A percentile compares a stretch with the other conserved stretches of the same genome.
These are phyloP conservation scores for Bombus confusus DNA, from an alignment of 1,140 invertebrate genomes.

Conservation along the genomic window DNA sequence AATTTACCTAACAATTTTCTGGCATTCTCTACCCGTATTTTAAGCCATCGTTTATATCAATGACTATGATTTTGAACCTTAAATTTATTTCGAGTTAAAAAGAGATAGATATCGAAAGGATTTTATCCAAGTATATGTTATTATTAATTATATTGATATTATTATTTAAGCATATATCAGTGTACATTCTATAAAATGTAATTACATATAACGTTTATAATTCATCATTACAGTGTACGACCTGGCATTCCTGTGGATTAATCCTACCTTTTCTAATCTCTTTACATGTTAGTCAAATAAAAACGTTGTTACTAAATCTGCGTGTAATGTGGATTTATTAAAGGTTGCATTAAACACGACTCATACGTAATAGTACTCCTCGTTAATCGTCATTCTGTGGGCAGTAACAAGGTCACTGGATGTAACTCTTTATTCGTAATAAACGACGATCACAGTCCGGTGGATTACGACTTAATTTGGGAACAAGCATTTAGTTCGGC, in stretches of 20 bases:
- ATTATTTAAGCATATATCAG: not conserved
- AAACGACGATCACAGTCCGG: constrained; percentile 57
- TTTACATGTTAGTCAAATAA: not conserved
- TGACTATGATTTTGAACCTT: not conserved
- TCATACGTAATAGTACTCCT: constrained; percentile 60
- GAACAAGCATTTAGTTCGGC: constrained; percentile 41
- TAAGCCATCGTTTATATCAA: not conserved
- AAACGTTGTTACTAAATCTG: constrained; percentile 43
- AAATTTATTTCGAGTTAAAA: not conserved
- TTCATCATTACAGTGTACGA: not conserved
- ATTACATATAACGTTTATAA: not conserved
- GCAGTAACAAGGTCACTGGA: constrained; percentile 70
- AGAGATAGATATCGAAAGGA: not conserved
- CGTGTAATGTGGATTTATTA: constrained; percentile 49
- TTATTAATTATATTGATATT: too few relatives aligned
- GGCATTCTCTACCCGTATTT: not conserved
- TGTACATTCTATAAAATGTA: not conserved
- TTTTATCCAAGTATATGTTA: not conserved
- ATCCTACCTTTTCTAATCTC: not conserved
- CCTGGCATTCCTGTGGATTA: not conserved
- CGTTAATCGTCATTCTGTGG: constrained; percentile 66
- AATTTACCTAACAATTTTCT: not conserved
- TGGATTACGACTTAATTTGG: constrained; percentile 64
- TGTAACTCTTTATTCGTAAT: constrained; percentile 71
- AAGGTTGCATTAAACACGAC: constrained; percentile 58